Conservation (phyloP, 2,113 vertebrate genomes). For the Zosterops borbonicus region DNA sequence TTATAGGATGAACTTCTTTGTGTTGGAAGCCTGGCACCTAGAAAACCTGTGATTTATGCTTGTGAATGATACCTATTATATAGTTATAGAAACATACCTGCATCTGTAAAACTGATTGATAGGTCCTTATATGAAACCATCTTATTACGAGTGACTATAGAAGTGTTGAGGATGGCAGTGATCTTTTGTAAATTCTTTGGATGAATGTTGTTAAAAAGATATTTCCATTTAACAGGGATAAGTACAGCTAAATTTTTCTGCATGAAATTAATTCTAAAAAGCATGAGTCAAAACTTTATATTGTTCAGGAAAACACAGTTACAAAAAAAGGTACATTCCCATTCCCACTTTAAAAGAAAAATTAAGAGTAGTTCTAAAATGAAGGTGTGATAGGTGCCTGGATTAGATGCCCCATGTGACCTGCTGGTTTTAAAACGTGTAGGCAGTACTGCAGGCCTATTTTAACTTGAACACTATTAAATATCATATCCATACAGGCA, state of each 20-base stretch:
- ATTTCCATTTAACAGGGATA: background rate
- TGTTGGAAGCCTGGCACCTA: background rate
- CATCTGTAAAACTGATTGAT: background rate
- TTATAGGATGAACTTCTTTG: background rate
- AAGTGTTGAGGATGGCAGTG: background rate
- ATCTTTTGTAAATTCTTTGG: background rate
- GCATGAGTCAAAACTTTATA: background rate
- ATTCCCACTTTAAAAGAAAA: background rate
- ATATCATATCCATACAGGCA: background rate
- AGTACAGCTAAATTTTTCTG: background rate
- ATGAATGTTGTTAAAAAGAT: background rate
- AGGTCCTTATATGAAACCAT: background rate
- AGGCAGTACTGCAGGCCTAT: background rate
- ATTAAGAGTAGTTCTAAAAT: background rate
- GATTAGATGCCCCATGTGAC: background rate
- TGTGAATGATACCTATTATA: background rate
- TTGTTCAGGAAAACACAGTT: background rate
- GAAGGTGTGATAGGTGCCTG: background rate
- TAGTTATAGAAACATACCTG: background rate
- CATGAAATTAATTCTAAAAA: background rate
- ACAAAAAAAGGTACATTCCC: fast-evolving
- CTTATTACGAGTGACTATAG: background rate
- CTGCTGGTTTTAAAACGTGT: background rate
- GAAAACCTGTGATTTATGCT: background rate
- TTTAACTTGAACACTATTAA: background rate